Evolutionary conservation across 2,797 vertebrate species (phyloP).

Genomic region (Calcarius lapponicus): DNA sequence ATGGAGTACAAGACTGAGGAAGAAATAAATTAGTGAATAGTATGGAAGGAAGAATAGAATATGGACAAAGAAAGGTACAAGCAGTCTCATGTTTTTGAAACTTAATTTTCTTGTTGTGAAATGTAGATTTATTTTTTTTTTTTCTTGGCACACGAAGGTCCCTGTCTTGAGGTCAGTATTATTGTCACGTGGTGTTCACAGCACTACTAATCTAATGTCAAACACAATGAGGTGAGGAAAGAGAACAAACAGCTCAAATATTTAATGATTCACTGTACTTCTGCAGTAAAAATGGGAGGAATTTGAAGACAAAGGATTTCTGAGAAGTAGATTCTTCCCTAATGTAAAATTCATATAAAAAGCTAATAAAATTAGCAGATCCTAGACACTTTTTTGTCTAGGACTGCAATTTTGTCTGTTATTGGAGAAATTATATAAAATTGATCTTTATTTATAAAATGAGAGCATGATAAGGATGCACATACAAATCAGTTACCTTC

Average conservation of each 20-base stretch:
- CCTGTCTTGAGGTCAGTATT: background rate
- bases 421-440: background rate
- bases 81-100: background rate
- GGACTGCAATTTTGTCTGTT: background rate
- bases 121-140: background rate
- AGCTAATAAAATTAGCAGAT: background rate
- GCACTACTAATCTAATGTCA: background rate
- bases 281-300: background rate
- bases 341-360: background rate
- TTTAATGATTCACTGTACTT: background rate
- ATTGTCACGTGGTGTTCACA: background rate
- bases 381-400: background rate
- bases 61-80: background rate
- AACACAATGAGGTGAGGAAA: background rate
- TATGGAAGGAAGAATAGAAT: background rate
- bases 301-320: conserved; percentile 11
- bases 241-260: background rate
- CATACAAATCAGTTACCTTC: background rate
- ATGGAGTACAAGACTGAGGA: background rate
- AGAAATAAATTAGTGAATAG: background rate
- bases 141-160: background rate
- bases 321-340: background rate
- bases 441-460: background rate
- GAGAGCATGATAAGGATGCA: background rate
- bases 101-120: background rate